Evolutionary conservation across 2,888 invertebrate genomes (phyloP).

Genomic region (Catocala fraxini): DNA sequence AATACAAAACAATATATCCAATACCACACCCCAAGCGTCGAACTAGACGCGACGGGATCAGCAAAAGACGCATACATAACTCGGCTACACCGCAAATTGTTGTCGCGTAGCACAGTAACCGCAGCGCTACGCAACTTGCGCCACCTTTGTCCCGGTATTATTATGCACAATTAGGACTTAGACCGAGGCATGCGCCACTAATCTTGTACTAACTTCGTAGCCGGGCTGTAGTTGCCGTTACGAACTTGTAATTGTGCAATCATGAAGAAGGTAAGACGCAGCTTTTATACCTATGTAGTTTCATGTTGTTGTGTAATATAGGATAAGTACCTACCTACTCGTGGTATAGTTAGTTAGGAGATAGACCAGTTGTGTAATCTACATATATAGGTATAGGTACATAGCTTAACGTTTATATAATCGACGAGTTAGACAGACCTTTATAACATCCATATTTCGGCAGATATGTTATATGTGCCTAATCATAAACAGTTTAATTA

Average conservation of each 20-base stretch:
- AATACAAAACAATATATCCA: neutral
- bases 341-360: no score
- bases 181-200: slow-evolving; percentile 72
- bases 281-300: neutral
- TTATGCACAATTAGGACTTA: slow-evolving; percentile 81
- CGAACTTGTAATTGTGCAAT: slow-evolving; percentile 56
- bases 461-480: no score
- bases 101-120: slow-evolving; percentile 66
- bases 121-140: slow-evolving; percentile 64
- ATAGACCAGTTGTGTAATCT: no score
- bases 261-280: slow-evolving; percentile 28
- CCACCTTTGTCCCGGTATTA: slow-evolving; percentile 74
- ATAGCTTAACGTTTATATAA: no score
- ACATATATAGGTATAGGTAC: no score
- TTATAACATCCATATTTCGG: no score
- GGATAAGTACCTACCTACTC: no score
- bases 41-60: slow-evolving; percentile 45
- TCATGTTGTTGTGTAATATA: no score
- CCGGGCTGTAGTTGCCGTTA: slow-evolving; percentile 55
- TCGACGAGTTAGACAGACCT: no score
- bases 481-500: no score
- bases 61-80: slow-evolving; percentile 63
- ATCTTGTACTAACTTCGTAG: slow-evolving; percentile 71
- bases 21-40: slow-evolving; percentile 17
- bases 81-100: slow-evolving; percentile 76